These are phyloP conservation scores for Zaprionus inermis DNA, from an alignment of 1,140 invertebrate species.

Conservation along the genomic window DNA sequence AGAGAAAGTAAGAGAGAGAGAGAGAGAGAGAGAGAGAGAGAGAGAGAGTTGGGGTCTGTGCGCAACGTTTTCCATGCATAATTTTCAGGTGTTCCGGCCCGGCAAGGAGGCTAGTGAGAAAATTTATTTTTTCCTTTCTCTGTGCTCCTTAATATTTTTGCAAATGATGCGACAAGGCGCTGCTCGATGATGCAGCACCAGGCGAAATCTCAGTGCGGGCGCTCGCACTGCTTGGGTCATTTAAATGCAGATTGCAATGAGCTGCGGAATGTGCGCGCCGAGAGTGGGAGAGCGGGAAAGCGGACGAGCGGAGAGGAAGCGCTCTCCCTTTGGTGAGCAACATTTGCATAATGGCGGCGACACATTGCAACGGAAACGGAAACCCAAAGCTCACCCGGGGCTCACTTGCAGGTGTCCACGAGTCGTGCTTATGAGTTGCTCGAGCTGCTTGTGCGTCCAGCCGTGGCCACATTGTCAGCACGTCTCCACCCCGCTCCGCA, in stretches of 20 bases:
- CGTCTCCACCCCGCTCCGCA: background rate
- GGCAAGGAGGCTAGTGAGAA: conserved; percentile 12
- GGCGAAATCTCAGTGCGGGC: conserved; percentile 59
- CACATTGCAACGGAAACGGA: conserved; percentile 78
- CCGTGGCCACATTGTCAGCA: conserved; percentile 34
- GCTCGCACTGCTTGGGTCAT: conserved; percentile 64
- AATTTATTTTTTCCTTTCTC: conserved; percentile 26
- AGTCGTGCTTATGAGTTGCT: conserved; percentile 73
- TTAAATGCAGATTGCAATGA: conserved; percentile 81
- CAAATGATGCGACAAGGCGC: conserved; percentile 65
- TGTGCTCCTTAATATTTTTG: conserved; percentile 64
- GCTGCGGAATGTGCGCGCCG: conserved; percentile 44
- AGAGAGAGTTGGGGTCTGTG: background rate
- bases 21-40: background rate
- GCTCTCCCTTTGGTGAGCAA: background rate
- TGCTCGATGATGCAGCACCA: conserved; percentile 1
- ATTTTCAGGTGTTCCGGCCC: conserved; percentile 36
- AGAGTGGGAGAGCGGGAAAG: background rate
- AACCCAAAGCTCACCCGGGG: conserved; percentile 52
- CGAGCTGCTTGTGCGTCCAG: conserved; percentile 59
- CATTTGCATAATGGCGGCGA: conserved; percentile 79
- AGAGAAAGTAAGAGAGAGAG: background rate
- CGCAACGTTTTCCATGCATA: conserved; percentile 30
- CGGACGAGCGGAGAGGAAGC: no score
- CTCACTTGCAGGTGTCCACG: conserved; percentile 62